These are phyloP conservation scores for Brachypodius melanocephalos DNA, from an alignment of 2,113 vertebrate genomes.

Conservation along the genomic window DNA sequence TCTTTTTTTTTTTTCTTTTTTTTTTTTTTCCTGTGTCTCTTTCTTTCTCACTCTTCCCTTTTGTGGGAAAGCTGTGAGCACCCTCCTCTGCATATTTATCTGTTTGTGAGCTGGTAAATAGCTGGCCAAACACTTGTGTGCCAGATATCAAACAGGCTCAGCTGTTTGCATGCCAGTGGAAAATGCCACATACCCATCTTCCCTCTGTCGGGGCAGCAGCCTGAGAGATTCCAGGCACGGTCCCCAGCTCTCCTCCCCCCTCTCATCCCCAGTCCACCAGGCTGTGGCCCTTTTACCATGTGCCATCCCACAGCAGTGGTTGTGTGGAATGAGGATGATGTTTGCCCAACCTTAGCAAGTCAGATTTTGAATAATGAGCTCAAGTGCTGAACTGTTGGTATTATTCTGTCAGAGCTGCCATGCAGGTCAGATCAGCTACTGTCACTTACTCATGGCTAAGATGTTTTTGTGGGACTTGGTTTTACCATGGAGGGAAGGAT, in stretches of 20 bases:
- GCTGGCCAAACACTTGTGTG: constrained; percentile 43
- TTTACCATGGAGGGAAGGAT: neutral
- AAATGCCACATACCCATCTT: constrained; percentile 50
- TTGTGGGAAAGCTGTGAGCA: neutral
- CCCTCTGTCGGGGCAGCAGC: neutral
- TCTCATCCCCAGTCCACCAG: neutral
- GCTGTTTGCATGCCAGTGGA: constrained; percentile 58
- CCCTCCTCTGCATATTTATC: constrained; percentile 21
- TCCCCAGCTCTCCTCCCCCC: neutral
- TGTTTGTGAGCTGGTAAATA: constrained; percentile 4
- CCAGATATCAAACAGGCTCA: constrained; percentile 57
- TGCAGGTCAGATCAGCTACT: constrained; percentile 8
- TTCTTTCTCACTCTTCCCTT: neutral
- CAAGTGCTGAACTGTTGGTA: neutral
- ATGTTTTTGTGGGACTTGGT: neutral
- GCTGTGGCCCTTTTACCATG: neutral
- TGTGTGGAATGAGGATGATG: neutral
- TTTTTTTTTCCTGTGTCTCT: accelerated
- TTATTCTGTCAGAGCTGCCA: neutral
- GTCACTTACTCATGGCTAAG: neutral
- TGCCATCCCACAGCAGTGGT: neutral
- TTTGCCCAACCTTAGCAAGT: constrained; percentile 15
- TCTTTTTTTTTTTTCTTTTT: neutral
- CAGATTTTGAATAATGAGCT: constrained; percentile 33
- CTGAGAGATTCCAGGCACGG: neutral